Base-by-base conservation (phyloP, 2,888 invertebrate genomes). In the Macrophya annulata region DNA sequence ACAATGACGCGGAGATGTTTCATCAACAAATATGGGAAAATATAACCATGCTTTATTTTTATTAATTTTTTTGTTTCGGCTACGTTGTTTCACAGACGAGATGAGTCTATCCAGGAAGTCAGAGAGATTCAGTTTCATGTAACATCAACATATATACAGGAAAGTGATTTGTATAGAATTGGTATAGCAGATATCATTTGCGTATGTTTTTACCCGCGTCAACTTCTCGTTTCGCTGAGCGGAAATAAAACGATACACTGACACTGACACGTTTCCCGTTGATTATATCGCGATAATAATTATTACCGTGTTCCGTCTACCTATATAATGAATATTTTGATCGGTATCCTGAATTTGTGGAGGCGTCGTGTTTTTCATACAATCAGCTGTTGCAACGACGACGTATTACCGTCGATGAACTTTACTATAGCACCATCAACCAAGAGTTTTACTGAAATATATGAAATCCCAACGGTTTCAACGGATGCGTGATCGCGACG, bases 391-490 rank as follows among this genome's bases (percentile, higher is more conserved):
- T 65, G 37, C 45, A 71, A 17, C 65, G 68, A 71, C 17, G 83
- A n/a, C 83, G 83, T 71, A 62, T 83, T 83, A 68, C 37, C 25
- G 45, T 48, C n/a, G 40, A 45, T 83, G 37, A 43, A 21, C 65
- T 31, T 31, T 51, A 25, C 8, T n/a, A 25, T 37, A 68, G 9
- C 37, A 45, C 8, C 83, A 8, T 9, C 37, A 40, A 51, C 65
- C 68, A n/a, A 83, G 68, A 68, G 68, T 83, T 31, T 68, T 71
- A 68, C 48, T 71, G 68, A 68, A 83, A 83, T 83, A 68, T 62
- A 71, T 83, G 83, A 71, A 83, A 83, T 83, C 71, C 83, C 83
- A 83, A 43, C 71, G 83, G 68, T 83, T 83, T 48, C 83, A 71
- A 83, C 51, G 83, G 83, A 68, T 83, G 68, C 83, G 68, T 71